Conservation (phyloP, 2,888 invertebrate species). For the Thelaira solivaga region DNA sequence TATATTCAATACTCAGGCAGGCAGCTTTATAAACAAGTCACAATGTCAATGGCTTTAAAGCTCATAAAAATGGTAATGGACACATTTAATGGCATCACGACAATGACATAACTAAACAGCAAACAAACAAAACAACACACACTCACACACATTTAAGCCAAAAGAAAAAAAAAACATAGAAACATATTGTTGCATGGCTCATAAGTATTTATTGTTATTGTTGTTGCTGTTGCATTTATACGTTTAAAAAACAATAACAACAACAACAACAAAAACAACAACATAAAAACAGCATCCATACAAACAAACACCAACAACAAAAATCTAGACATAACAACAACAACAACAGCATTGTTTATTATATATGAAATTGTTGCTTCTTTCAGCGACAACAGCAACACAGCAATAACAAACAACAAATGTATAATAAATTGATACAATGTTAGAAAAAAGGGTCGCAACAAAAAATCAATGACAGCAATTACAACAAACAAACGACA, state of each 20-base stretch:
- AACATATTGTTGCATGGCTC: constrained; percentile 42
- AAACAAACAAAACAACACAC: too few species aligned
- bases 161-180: constrained; percentile 20
- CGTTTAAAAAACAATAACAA: constrained; percentile 18
- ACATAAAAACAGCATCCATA: constrained; percentile 22
- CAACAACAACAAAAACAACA: background rate
- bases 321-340: background rate
- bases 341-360: constrained; percentile 54
- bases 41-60: constrained; percentile 63
- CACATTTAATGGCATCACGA: constrained; percentile 64
- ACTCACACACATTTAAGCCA: constrained; percentile 8
- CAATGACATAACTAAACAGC: constrained; percentile 63
- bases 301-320: background rate
- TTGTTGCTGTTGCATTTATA: constrained; percentile 18
- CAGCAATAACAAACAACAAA: constrained; percentile 25
- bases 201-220: too few species aligned
- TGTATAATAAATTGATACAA: constrained; percentile 51
- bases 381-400: constrained; percentile 28
- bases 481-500: background rate
- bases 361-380: constrained; percentile 46
- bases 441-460: constrained; percentile 47
- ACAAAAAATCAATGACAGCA: background rate
- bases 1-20: constrained; percentile 34
- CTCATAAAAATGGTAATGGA: constrained; percentile 64
- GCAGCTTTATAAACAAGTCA: constrained; percentile 62